Conservation (phyloP, 2,888 invertebrate genomes). For the Yponomeuta sedellus region DNA sequence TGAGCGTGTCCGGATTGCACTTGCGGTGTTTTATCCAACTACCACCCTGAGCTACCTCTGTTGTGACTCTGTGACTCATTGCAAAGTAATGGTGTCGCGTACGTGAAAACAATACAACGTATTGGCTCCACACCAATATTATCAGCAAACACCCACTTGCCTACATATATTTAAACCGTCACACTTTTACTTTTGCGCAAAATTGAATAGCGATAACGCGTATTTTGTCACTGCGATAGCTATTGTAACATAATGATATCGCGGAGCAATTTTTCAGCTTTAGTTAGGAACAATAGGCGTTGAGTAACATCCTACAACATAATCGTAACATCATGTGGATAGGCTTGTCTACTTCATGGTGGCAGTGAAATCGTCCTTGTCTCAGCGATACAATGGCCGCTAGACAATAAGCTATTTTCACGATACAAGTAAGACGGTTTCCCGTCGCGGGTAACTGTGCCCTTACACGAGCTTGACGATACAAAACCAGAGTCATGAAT, state of each 20-base stretch:
- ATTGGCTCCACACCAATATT: constrained; percentile 21
- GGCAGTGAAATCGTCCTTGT: constrained; percentile 62
- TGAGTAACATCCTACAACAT: constrained; percentile 25
- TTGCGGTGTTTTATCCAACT: background rate
- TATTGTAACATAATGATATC: background rate
- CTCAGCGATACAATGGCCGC: constrained; percentile 37
- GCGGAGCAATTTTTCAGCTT: constrained; percentile 11
- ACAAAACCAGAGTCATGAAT: too few relatives aligned
- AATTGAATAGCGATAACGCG: background rate
- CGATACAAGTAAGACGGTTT: constrained; percentile 42
- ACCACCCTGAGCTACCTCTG: background rate
- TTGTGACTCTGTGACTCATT: background rate
- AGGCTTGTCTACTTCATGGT: constrained; percentile 31
- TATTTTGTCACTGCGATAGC: background rate
- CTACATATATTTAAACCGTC: constrained; percentile 19
- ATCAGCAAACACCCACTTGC: constrained; percentile 23
- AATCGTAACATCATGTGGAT: constrained; percentile 17
- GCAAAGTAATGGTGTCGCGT: constrained; percentile 7
- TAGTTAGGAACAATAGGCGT: constrained; percentile 41
- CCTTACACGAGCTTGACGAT: too few relatives aligned
- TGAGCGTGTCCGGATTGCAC: too few relatives aligned
- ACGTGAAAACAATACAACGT: constrained; percentile 18
- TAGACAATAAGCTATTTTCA: constrained; percentile 56
- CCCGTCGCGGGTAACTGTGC: constrained; percentile 30
- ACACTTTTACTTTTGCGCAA: constrained; percentile 15